A percentile compares a stretch with the other conserved stretches of the same genome.
phyloP scores from a whole-genome alignment of 2,797 vertebrate genomes.

The Crenichthys baileyi region DNA sequence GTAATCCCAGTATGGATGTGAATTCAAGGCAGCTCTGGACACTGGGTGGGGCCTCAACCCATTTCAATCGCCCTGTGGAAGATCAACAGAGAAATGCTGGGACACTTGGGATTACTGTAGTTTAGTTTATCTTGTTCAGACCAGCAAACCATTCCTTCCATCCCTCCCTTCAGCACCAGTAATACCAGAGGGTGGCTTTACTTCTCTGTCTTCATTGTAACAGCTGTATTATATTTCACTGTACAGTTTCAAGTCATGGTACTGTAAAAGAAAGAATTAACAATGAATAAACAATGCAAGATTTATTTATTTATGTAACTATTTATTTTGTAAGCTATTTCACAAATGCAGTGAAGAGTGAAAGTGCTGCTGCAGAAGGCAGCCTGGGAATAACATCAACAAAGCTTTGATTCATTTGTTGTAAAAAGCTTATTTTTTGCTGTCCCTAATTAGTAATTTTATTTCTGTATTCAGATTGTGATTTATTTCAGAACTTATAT shows the following conservation, averaged over 20 bases:
- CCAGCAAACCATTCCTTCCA: conserved; percentile 49
- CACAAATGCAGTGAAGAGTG: conserved; percentile 73
- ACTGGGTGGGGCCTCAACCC: conserved; percentile 37
- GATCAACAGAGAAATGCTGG: conserved; percentile 37
- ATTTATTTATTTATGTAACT: conserved; percentile 77
- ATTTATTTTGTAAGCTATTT: conserved; percentile 77
- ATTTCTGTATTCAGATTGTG: conserved; percentile 59
- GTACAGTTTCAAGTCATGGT: conserved; percentile 78
- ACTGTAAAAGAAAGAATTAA: conserved; percentile 77
- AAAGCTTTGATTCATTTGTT: conserved; percentile 60
- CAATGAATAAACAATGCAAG: conserved; percentile 74
- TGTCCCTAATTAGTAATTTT: conserved; percentile 55
- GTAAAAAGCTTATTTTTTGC: conserved; percentile 68
- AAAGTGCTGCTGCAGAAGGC: conserved; percentile 73
- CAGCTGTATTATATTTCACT: conserved; percentile 74
- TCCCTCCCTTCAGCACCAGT: conserved; percentile 26
- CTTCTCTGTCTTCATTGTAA: conserved; percentile 58
- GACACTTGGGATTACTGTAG: conserved; percentile 39
- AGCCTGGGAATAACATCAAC: conserved; percentile 66
- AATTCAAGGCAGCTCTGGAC: conserved; percentile 53
- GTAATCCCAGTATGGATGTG: conserved; percentile 47
- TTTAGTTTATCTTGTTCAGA: conserved; percentile 46
- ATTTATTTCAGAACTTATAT: conserved; percentile 68
- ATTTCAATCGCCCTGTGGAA: conserved; percentile 44
- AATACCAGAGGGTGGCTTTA: conserved; percentile 58